Conservation (phyloP, 2,888 invertebrate genomes). For the Oasisia sp. region DNA sequence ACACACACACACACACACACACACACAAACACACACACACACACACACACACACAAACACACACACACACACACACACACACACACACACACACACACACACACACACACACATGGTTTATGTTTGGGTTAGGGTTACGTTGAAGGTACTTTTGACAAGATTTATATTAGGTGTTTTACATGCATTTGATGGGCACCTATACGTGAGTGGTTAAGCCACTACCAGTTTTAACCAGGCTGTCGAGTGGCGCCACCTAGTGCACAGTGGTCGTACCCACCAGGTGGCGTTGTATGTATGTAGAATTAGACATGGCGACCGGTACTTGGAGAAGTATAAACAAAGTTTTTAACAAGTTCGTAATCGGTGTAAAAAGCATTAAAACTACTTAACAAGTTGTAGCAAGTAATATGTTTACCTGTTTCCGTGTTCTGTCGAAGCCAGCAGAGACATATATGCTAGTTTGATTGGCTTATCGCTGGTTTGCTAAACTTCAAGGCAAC, state of each 20-base stretch:
- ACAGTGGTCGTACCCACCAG: neutral
- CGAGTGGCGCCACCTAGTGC: neutral
- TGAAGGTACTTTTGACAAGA: too few species aligned
- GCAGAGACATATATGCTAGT: neutral
- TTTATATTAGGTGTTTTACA: too few species aligned
- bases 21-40: too few species aligned
- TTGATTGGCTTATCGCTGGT: neutral
- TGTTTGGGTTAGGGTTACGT: too few species aligned
- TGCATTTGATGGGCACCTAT: too few species aligned
- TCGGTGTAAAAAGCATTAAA: neutral
- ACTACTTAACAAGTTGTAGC: neutral
- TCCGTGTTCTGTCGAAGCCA: neutral
- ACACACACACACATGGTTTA: too few species aligned
- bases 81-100: too few species aligned
- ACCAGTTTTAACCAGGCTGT: neutral
- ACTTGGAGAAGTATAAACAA: slow-evolving; percentile 12
- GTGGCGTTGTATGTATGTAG: neutral
- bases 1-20: too few species aligned
- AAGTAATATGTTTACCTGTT: neutral
- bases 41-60: too few species aligned
- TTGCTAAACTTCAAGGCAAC: neutral
- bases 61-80: too few species aligned
- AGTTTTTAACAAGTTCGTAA: neutral
- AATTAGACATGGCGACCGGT: neutral
- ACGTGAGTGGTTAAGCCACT: too few species aligned